A percentile compares a stretch with the other conserved stretches of the same genome.
These are phyloP conservation scores for Cryptomyrus ogoouensis DNA, from an alignment of 2,113 vertebrate genomes.

Conservation along the genomic window DNA sequence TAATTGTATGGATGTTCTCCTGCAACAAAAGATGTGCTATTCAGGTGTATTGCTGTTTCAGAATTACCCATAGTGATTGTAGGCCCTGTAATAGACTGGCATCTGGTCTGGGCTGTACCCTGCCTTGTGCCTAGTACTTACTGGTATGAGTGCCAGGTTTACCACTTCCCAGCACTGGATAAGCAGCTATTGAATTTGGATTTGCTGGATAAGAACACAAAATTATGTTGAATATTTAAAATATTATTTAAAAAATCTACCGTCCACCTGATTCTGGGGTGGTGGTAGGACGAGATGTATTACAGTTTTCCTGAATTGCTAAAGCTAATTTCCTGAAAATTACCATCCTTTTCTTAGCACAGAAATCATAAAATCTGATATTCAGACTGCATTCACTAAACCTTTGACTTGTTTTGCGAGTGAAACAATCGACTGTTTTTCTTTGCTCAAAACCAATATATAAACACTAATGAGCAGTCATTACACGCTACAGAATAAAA, in stretches of 20 bases:
- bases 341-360: too few species aligned
- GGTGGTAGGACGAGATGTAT: not conserved
- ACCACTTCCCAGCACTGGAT: not conserved
- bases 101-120: not conserved
- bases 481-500: too few species aligned
- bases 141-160: not conserved
- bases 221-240: not conserved
- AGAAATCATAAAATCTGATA: too few species aligned
- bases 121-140: not conserved
- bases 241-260: not conserved
- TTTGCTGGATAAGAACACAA: not conserved
- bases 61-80: not conserved
- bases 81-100: not conserved
- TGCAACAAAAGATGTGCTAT: not conserved
- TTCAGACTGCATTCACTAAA: too few species aligned
- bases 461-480: too few species aligned
- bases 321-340: too few species aligned
- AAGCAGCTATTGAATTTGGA: not conserved
- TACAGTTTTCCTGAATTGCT: too few species aligned
- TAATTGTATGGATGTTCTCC: not conserved
- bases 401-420: too few species aligned
- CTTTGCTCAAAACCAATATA: too few species aligned
- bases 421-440: too few species aligned
- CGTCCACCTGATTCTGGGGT: not conserved
- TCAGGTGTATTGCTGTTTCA: not conserved